These are phyloP conservation scores for Urosaurus nigricauda DNA, from an alignment of 2,797 vertebrate genomes.

Conservation along the genomic window DNA sequence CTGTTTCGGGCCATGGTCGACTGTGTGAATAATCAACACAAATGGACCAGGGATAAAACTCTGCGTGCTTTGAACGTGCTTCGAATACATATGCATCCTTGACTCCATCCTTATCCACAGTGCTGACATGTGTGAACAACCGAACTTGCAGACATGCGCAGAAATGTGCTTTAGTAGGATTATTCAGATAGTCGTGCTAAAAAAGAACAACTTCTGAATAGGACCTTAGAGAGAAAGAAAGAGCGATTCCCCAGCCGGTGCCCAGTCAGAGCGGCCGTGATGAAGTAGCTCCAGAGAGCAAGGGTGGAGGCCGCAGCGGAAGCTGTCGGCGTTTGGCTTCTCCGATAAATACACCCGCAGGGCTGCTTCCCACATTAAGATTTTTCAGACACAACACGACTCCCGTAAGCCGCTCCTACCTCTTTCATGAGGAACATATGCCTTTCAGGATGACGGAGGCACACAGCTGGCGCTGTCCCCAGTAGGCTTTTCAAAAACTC, in stretches of 20 bases:
- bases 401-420: slow-evolving; percentile 5
- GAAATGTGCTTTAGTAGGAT: too few species aligned
- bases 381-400: slow-evolving; percentile 12
- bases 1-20: too few species aligned
- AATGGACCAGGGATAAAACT: too few species aligned
- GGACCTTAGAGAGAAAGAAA: too few species aligned
- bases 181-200: too few species aligned
- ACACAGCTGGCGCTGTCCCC: background rate
- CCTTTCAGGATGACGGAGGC: background rate
- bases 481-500: background rate
- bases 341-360: background rate
- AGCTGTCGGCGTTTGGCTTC: background rate
- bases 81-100: too few species aligned
- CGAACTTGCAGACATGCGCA: too few species aligned
- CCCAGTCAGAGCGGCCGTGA: background rate
- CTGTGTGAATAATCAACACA: too few species aligned
- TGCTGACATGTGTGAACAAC: too few species aligned
- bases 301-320: background rate
- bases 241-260: background rate
- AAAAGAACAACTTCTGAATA: too few species aligned
- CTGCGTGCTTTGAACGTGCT: too few species aligned
- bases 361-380: background rate
- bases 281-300: background rate
- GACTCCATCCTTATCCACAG: too few species aligned
- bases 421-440: slow-evolving; percentile 16